These are phyloP conservation scores for Cebidichthys violaceus DNA, from an alignment of 2,113 vertebrate genomes.

Conservation along the genomic window DNA sequence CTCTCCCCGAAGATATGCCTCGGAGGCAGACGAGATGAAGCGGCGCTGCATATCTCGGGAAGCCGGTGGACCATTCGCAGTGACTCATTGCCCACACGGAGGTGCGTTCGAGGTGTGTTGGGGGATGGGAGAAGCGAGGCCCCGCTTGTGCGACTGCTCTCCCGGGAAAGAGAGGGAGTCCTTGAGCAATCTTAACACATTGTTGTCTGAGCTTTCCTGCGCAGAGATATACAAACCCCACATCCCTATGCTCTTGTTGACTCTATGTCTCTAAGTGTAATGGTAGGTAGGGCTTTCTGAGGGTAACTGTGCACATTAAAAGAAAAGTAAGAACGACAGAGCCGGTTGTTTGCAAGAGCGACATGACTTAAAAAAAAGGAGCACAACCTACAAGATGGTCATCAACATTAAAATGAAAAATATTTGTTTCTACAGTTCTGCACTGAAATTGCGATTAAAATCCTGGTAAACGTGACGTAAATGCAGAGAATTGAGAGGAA, in stretches of 20 bases:
- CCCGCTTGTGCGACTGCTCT: slow-evolving; percentile 8
- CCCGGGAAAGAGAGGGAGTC: slow-evolving; percentile 17
- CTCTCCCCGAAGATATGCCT: slow-evolving; percentile 27
- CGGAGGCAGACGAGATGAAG: slow-evolving; percentile 48
- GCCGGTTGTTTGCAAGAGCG: not conserved
- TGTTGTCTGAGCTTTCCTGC: not conserved
- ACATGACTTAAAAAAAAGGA: not conserved
- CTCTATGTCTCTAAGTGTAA: not conserved
- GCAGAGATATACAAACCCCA: not conserved
- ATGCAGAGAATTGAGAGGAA: not conserved
- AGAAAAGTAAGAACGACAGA: not conserved
- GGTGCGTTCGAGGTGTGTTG: not conserved
- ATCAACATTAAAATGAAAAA: not conserved
- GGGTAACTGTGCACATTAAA: not conserved
- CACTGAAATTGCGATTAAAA: not conserved
- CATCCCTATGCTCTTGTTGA: not conserved
- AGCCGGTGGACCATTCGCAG: slow-evolving; percentile 30
- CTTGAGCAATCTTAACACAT: slow-evolving; percentile 34
- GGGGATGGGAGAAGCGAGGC: not conserved
- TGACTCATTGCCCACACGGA: slow-evolving; percentile 54
- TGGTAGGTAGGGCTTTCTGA: not conserved
- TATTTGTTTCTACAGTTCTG: no score
- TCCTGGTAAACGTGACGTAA: not conserved
- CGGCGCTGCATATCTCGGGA: slow-evolving; percentile 30
- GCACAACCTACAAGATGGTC: not conserved